Conservation (phyloP, 2,888 invertebrate genomes). For the Troides oblongomaculatus region DNA sequence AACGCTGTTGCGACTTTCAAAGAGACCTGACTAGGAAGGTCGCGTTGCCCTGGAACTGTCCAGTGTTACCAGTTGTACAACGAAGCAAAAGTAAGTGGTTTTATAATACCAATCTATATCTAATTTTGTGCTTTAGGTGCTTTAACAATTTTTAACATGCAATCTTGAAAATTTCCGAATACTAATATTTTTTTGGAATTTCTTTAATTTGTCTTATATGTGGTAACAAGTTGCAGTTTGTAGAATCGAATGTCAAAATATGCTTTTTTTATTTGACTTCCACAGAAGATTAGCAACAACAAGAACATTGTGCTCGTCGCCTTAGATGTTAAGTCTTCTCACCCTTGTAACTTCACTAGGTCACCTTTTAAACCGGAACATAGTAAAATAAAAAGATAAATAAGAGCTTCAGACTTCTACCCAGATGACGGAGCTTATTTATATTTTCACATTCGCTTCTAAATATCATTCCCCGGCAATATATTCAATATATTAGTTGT, state of each 20-base stretch:
- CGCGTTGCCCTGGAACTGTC: constrained; percentile 30
- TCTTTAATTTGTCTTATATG: too few relatives aligned
- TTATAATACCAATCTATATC: constrained; percentile 2
- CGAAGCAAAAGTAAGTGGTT: constrained; percentile 30
- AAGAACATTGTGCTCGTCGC: too few relatives aligned
- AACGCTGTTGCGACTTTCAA: constrained; percentile 41
- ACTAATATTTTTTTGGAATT: too few relatives aligned
- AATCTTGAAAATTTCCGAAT: neutral
- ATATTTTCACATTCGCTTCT: constrained; percentile 1
- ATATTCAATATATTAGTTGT: neutral
- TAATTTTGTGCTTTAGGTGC: constrained; percentile 43
- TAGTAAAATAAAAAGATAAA: too few relatives aligned
- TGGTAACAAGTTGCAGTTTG: too few relatives aligned
- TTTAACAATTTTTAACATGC: constrained; percentile 15
- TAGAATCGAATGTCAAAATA: neutral
- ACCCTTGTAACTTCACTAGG: too few relatives aligned
- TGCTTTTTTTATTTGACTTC: neutral
- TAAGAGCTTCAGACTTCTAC: too few relatives aligned
- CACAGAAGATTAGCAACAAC: too few relatives aligned
- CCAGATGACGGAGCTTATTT: too few relatives aligned
- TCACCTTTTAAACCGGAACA: too few relatives aligned
- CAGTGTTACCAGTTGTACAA: constrained; percentile 13
- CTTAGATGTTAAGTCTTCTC: too few relatives aligned
- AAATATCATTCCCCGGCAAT: constrained; percentile 5
- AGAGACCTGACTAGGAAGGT: constrained; percentile 65